phyloP scores from a whole-genome alignment of 2,888 invertebrate genomes.

The Bedellia somnulentella region DNA sequence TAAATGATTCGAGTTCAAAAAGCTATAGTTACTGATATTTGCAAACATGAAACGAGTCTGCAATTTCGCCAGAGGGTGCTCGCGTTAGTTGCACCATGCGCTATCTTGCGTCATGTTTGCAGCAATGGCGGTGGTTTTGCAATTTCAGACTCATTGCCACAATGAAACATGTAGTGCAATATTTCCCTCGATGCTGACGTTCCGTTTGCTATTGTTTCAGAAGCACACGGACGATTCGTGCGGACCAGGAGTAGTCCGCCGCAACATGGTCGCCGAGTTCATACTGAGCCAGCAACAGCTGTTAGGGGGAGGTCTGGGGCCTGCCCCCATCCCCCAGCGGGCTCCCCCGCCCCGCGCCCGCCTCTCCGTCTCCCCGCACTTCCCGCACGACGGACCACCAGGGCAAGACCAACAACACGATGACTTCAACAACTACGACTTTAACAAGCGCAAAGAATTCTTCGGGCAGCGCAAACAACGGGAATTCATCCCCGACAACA shows the following conservation, averaged over 20 bases:
- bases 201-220: slow-evolving; percentile 33
- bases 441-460: slow-evolving; percentile 77
- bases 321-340: slow-evolving; percentile 38
- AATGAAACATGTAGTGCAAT: too few species aligned
- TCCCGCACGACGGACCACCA: slow-evolving; percentile 46
- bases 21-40: too few species aligned
- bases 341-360: slow-evolving; percentile 35
- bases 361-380: slow-evolving; percentile 44
- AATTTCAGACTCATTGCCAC: slow-evolving; percentile 18
- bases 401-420: slow-evolving; percentile 22
- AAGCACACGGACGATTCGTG: slow-evolving; percentile 47
- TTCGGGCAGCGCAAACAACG: slow-evolving; percentile 91
- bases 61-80: background rate
- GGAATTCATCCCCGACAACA: slow-evolving; percentile 95
- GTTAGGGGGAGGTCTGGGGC: slow-evolving; percentile 29
- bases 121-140: slow-evolving; percentile 32
- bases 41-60: background rate
- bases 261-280: slow-evolving; percentile 87
- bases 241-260: slow-evolving; percentile 59
- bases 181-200: too few species aligned
- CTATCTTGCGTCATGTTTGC: slow-evolving; percentile 41
- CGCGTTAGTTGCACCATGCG: slow-evolving; percentile 12
- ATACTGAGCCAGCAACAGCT: slow-evolving; percentile 72
- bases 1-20: too few species aligned
- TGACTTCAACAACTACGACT: slow-evolving; percentile 56